Percentiles rank a stretch among this genome's conserved stretches.
These are phyloP conservation scores for Latrodectus geometricus DNA, from an alignment of 1,140 invertebrate species.

Conservation along the genomic window DNA sequence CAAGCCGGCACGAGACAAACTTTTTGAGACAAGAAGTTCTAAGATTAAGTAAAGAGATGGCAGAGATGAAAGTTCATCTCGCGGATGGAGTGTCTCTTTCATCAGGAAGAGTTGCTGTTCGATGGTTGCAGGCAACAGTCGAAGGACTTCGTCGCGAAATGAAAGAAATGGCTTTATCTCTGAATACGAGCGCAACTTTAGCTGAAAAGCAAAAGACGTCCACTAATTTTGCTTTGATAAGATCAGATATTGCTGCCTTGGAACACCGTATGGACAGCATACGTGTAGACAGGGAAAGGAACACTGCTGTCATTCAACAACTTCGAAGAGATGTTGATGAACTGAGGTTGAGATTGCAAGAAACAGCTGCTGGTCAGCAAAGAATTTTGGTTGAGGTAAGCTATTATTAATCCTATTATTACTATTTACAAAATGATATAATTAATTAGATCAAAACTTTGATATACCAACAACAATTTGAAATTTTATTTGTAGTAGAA, in stretches of 20 bases:
- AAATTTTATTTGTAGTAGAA: too few relatives aligned
- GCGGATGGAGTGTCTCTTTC: conserved; percentile 19
- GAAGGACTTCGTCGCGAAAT: conserved; percentile 56
- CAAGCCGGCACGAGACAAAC: conserved; percentile 4
- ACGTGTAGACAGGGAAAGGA: conserved; percentile 21
- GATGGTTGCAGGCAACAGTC: conserved; percentile 61
- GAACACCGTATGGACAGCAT: conserved; percentile 41
- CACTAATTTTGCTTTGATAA: conserved; percentile 20
- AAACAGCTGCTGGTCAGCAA: conserved; percentile 12
- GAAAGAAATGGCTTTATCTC: conserved; percentile 53
- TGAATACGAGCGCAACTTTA: conserved; percentile 55
- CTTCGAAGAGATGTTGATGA: conserved; percentile 50
- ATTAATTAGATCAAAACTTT: too few relatives aligned
- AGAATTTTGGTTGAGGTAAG: conserved; percentile 45
- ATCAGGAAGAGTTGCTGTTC: conserved; percentile 30
- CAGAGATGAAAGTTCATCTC: conserved; percentile 14
- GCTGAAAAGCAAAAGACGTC: conserved; percentile 31
- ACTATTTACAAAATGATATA: background rate
- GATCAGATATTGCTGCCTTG: conserved; percentile 41
- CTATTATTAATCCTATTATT: background rate
- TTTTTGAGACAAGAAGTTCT: conserved; percentile 35
- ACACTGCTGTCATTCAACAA: conserved; percentile 34
- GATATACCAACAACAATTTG: too few relatives aligned
- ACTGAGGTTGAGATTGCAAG: conserved; percentile 34
- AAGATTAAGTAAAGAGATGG: conserved; percentile 33